These are phyloP conservation scores for Clarias batrachus DNA, from an alignment of 2,113 vertebrate genomes.

Conservation along the genomic window DNA sequence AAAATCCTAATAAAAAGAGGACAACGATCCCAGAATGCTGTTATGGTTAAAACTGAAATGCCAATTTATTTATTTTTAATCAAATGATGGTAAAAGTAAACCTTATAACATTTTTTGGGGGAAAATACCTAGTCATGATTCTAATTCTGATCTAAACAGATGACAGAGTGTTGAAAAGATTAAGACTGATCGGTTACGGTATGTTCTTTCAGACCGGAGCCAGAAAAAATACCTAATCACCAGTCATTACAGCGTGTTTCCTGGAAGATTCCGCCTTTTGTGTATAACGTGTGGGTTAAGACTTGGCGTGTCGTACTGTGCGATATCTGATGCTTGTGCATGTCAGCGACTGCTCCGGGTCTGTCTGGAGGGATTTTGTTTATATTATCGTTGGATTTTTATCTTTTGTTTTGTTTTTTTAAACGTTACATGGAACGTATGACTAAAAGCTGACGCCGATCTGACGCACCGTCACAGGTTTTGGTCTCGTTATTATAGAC, in stretches of 20 bases:
- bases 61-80: background rate
- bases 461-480: constrained; percentile 79
- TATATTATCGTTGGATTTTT: background rate
- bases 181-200: background rate
- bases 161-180: background rate
- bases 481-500: constrained; percentile 77
- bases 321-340: background rate
- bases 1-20: background rate
- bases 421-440: background rate
- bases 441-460: background rate
- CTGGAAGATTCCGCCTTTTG: background rate
- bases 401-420: background rate
- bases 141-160: background rate
- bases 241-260: background rate
- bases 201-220: background rate
- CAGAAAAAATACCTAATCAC: background rate
- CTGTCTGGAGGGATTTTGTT: background rate
- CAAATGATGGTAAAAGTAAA: background rate
- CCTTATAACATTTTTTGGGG: background rate
- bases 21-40: background rate
- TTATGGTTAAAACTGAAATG: background rate
- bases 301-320: background rate
- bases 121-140: background rate
- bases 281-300: constrained; percentile 28
- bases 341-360: background rate